These are phyloP conservation scores for Tetropium fuscum DNA, from an alignment of 2,888 invertebrate genomes.

Conservation along the genomic window DNA sequence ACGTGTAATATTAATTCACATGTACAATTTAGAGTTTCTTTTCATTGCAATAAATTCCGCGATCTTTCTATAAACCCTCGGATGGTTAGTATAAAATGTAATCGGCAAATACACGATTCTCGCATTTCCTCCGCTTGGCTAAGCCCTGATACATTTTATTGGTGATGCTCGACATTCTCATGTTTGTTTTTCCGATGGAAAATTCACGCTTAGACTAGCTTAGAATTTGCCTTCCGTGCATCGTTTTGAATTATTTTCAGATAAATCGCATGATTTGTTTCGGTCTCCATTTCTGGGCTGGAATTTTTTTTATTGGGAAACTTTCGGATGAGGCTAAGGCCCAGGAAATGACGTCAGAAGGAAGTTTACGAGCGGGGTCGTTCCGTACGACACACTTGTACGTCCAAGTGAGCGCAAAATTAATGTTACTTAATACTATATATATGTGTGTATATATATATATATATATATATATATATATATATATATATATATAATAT, in stretches of 20 bases:
- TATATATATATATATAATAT: too few species aligned
- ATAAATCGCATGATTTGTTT: conserved; percentile 21
- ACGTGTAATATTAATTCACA: too few species aligned
- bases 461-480: too few species aligned
- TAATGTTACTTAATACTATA: too few species aligned
- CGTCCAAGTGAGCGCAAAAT: too few species aligned
- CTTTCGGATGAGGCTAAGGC: too few species aligned
- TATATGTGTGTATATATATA: too few species aligned
- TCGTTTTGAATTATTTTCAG: conserved; percentile 15
- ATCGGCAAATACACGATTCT: conserved; percentile 42
- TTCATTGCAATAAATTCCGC: conserved; percentile 23
- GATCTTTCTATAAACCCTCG: conserved; percentile 11
- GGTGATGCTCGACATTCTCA: conserved; percentile 37
- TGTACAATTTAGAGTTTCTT: too few species aligned
- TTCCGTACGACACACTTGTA: too few species aligned
- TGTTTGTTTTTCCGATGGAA: conserved; percentile 45
- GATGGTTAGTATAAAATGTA: conserved; percentile 28
- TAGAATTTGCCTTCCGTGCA: conserved; percentile 13
- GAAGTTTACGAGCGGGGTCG: too few species aligned
- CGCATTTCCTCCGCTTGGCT: conserved; percentile 38
- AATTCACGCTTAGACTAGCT: conserved; percentile 36
- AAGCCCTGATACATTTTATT: conserved; percentile 44
- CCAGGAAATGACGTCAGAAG: too few species aligned
- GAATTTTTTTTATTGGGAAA: conserved; percentile 10
- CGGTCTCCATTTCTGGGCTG: conserved; percentile 1